phyloP scores from a whole-genome alignment of 2,888 invertebrate genomes.

The Calameuta idolon region DNA sequence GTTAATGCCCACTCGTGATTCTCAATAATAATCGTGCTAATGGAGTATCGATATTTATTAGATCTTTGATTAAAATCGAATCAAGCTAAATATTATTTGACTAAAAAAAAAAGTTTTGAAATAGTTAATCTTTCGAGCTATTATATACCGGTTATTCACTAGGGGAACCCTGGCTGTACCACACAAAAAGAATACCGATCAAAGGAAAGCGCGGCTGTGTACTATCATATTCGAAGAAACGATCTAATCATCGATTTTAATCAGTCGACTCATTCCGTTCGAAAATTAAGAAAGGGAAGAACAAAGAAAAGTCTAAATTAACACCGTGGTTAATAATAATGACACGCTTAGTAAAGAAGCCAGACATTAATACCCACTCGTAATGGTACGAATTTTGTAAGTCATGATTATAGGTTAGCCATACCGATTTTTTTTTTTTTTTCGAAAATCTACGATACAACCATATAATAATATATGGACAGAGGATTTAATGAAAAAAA shows the following conservation, averaged over 20 bases:
- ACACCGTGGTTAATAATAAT: neutral
- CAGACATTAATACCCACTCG: neutral
- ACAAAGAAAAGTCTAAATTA: neutral
- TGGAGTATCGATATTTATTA: neutral
- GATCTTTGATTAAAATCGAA: neutral
- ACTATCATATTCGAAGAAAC: neutral
- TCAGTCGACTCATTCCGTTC: neutral
- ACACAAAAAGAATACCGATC: neutral
- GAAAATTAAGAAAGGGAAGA: neutral
- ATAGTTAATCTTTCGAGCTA: neutral
- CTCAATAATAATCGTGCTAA: neutral
- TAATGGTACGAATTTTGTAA: neutral
- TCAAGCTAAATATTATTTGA: neutral
- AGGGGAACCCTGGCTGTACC: neutral
- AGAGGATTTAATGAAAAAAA: neutral
- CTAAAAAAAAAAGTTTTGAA: neutral
- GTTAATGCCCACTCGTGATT: neutral
- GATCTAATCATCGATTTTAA: neutral
- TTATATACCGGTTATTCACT: neutral
- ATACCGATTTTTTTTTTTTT: neutral
- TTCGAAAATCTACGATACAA: neutral
- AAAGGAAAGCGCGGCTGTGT: neutral
- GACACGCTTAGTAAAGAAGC: neutral
- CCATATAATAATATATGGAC: neutral
- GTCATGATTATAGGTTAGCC: neutral